Percentiles rank a stretch among this genome's conserved stretches.
These are phyloP conservation scores for Montipora sp. DNA, from an alignment of 64 coral and sea anemone genomes.

Conservation along the genomic window DNA sequence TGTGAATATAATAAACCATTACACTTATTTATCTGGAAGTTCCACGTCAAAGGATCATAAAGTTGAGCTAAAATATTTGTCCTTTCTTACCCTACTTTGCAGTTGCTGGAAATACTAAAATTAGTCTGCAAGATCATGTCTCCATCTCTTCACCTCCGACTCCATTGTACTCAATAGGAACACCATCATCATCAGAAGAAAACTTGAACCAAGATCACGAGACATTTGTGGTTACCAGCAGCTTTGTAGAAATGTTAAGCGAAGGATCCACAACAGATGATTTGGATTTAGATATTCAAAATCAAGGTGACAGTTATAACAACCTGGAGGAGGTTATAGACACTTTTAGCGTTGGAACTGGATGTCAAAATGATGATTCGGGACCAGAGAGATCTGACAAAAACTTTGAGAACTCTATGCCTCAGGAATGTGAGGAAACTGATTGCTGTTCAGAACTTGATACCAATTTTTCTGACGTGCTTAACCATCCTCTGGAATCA, in stretches of 20 bases:
- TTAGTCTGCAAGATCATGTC: neutral
- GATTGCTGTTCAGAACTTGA: neutral
- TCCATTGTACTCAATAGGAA: constrained; percentile 64
- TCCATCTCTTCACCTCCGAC: neutral
- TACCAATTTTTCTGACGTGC: neutral
- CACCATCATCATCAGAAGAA: constrained; percentile 67
- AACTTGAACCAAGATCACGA: constrained; percentile 33
- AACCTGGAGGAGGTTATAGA: too few relatives aligned
- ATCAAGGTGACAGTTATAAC: neutral
- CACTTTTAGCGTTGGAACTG: neutral
- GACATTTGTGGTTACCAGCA: neutral
- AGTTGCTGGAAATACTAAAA: neutral
- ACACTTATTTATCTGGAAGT: neutral
- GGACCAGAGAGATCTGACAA: neutral
- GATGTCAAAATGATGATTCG: neutral
- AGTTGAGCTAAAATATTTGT: neutral
- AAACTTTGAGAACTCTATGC: neutral
- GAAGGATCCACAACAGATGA: neutral
- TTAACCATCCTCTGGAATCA: neutral
- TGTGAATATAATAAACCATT: neutral
- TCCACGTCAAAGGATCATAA: neutral
- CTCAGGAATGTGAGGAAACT: neutral
- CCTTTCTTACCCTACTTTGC: neutral
- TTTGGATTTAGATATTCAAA: neutral
- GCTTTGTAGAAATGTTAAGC: neutral